These are phyloP conservation scores for Euthynnus affinis DNA, from an alignment of 2,797 vertebrate genomes.

Conservation along the genomic window DNA sequence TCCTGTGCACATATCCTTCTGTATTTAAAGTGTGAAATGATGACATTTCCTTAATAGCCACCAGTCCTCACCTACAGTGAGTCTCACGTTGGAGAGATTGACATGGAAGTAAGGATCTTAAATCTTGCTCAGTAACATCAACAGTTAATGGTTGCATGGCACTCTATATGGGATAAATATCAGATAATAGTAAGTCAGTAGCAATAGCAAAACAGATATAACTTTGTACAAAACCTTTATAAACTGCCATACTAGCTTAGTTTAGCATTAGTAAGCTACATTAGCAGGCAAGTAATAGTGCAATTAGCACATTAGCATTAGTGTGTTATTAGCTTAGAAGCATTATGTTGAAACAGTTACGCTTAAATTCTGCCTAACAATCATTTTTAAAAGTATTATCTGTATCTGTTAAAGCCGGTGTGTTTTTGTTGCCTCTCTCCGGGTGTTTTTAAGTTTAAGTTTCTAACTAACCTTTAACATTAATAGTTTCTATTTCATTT, in stretches of 20 bases:
- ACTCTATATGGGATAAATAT: neutral
- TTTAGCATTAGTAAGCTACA: neutral
- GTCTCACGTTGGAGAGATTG: neutral
- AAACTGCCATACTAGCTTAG: neutral
- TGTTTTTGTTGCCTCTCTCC: neutral
- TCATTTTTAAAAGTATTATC: no score
- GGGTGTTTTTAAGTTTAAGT: neutral
- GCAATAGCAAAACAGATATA: neutral
- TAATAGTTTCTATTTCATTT: neutral
- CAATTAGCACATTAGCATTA: neutral
- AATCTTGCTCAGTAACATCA: neutral
- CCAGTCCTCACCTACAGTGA: neutral
- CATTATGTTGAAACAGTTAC: no score
- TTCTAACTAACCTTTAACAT: neutral
- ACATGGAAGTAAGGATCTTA: neutral
- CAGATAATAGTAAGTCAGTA: neutral
- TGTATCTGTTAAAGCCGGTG: no score
- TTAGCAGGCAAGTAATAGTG: neutral
- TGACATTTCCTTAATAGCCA: neutral
- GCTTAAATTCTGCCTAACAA: no score
- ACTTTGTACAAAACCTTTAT: neutral
- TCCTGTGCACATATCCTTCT: no score
- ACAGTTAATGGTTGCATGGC: neutral
- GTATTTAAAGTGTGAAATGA: neutral
- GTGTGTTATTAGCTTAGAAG: neutral